A percentile compares a stretch with the other conserved stretches of the same genome.
phyloP scores from a whole-genome alignment of 2,888 invertebrate genomes.

The Agriopis leucophaearia region DNA sequence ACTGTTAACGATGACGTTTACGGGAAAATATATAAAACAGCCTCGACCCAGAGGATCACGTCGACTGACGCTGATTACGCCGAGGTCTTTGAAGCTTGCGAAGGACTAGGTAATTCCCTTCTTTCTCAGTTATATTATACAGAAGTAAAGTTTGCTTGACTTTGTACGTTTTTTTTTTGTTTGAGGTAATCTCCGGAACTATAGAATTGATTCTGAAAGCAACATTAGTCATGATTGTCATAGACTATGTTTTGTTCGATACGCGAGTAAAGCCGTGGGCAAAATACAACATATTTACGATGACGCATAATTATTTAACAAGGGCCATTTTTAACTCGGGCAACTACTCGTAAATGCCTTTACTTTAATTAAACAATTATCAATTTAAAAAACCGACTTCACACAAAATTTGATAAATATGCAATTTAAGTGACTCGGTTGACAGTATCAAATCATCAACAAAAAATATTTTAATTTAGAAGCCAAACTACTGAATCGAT shows the following conservation, averaged over 20 bases:
- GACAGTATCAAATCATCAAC: no score
- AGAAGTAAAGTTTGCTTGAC: background rate
- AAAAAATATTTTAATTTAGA: no score
- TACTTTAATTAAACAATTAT: no score
- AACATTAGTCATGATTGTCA: no score
- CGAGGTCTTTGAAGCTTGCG: slow-evolving; percentile 76
- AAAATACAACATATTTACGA: background rate
- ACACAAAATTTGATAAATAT: no score
- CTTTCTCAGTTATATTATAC: background rate
- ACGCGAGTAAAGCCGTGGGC: background rate
- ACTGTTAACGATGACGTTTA: slow-evolving; percentile 81
- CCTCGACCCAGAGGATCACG: slow-evolving; percentile 52
- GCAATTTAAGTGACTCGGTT: no score
- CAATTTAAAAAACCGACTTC: no score
- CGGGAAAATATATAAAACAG: slow-evolving; percentile 76
- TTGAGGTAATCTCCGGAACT: background rate
- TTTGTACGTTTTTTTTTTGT: background rate
- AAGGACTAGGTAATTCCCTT: slow-evolving; percentile 71
- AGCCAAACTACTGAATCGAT: no score
- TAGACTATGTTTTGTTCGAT: background rate
- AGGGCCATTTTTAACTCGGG: no score
- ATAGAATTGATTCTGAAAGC: background rate
- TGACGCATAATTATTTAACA: background rate
- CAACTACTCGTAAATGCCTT: no score
- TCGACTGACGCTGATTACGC: slow-evolving; percentile 71